Conservation (phyloP, 1,140 invertebrate genomes). For the Hycleus phaleratus region DNA sequence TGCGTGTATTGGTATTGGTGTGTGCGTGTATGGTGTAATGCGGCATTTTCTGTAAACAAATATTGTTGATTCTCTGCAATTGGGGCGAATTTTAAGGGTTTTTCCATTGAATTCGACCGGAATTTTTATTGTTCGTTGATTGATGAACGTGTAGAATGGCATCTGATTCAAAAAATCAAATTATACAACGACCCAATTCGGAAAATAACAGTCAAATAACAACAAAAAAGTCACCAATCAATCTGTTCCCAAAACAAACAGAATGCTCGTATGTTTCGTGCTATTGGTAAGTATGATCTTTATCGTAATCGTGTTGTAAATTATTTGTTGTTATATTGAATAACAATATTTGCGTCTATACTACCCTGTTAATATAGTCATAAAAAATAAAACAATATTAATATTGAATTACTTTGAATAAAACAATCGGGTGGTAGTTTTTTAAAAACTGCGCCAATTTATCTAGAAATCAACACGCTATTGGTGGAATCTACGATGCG, state of each 20-base stretch:
- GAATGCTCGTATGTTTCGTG: constrained; percentile 62
- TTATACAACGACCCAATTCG: constrained; percentile 22
- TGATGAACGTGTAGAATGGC: background rate
- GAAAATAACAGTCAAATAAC: constrained; percentile 19
- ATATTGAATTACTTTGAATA: too few relatives aligned
- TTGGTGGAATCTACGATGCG: too few relatives aligned
- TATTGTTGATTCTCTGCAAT: background rate
- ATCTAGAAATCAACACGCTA: too few relatives aligned
- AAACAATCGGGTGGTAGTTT: too few relatives aligned
- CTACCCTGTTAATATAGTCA: too few relatives aligned
- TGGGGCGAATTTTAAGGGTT: background rate
- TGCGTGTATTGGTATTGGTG: background rate
- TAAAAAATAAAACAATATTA: too few relatives aligned
- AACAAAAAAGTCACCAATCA: constrained; percentile 26
- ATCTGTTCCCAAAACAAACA: constrained; percentile 51
- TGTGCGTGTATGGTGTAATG: background rate
- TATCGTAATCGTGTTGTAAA: too few relatives aligned
- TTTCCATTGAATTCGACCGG: background rate
- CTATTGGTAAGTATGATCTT: constrained; percentile 51
- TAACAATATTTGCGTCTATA: too few relatives aligned
- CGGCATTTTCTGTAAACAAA: constrained; percentile 10
- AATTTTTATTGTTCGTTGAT: too few relatives aligned
- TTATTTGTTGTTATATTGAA: too few relatives aligned
- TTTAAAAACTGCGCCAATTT: too few relatives aligned
- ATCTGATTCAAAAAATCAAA: constrained; percentile 11